phyloP scores from a whole-genome alignment of 2,797 vertebrate genomes.

The Eremophila alpestris region DNA sequence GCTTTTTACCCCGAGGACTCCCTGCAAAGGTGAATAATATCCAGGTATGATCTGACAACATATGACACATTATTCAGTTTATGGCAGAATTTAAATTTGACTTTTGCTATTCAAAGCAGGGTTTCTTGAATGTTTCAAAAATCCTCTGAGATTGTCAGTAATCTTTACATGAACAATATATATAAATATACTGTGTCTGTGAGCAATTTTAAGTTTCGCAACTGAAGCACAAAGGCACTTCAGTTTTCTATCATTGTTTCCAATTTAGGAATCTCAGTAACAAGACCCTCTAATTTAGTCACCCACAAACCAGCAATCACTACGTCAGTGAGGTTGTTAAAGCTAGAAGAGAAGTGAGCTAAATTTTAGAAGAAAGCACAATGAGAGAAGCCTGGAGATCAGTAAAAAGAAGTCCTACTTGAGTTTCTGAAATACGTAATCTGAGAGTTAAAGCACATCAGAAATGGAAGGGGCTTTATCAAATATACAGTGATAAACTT shows the following conservation, averaged over 20 bases:
- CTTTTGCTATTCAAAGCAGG: not conserved
- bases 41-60: not conserved
- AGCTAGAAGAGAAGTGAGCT: not conserved
- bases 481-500: not conserved
- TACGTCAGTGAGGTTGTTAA: not conserved
- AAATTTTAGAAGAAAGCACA: not conserved
- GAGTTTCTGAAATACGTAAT: not conserved
- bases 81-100: not conserved
- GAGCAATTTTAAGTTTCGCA: slow-evolving; percentile 11
- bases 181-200: slow-evolving; percentile 26
- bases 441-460: not conserved
- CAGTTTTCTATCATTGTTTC: slow-evolving; percentile 46
- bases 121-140: not conserved
- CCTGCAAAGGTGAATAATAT: not conserved
- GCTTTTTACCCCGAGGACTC: not conserved
- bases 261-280: slow-evolving; percentile 39
- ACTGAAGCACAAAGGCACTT: not conserved
- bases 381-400: not conserved
- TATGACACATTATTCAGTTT: not conserved
- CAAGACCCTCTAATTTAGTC: slow-evolving; percentile 44
- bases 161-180: slow-evolving; percentile 10
- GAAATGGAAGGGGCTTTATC: not conserved
- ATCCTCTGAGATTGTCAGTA: not conserved
- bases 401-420: not conserved
- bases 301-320: slow-evolving; percentile 30